These are phyloP conservation scores for Cheumatopsyche charites DNA, from an alignment of 1,140 invertebrate genomes.

Conservation along the genomic window DNA sequence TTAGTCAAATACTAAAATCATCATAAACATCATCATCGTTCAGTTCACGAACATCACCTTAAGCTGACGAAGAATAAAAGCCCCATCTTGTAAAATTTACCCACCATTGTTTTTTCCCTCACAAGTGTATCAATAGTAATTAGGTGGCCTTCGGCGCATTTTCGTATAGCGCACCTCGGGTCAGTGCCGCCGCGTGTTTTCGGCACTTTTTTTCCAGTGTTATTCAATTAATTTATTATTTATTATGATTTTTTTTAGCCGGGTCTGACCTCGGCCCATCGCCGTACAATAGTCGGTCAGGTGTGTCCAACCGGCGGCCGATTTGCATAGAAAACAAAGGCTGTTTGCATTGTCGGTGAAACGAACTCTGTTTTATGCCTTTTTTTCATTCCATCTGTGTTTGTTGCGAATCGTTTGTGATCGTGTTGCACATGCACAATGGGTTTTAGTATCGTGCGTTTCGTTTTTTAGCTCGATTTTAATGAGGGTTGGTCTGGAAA, in stretches of 20 bases:
- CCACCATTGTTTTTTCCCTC: slow-evolving; percentile 23
- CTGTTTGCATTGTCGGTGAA: too few relatives aligned
- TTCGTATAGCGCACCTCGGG: neutral
- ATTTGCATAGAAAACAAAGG: slow-evolving; percentile 23
- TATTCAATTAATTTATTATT: neutral
- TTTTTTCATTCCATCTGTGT: neutral
- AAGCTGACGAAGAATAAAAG: slow-evolving; percentile 7
- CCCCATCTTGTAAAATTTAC: neutral
- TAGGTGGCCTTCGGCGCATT: slow-evolving; percentile 13
- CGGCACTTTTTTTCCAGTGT: too few relatives aligned
- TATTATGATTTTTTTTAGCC: slow-evolving; percentile 9
- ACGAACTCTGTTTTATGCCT: too few relatives aligned
- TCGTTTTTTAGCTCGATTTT: too few relatives aligned
- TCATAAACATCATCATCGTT: too few relatives aligned
- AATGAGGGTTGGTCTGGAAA: too few relatives aligned
- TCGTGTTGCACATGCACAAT: slow-evolving; percentile 14
- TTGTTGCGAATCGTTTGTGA: neutral
- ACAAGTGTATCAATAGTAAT: too few relatives aligned
- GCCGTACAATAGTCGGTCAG: slow-evolving; percentile 21
- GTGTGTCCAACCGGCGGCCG: slow-evolving; percentile 9
- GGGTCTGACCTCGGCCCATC: slow-evolving; percentile 8
- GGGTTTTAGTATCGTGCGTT: neutral
- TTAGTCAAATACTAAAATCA: too few relatives aligned
- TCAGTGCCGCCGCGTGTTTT: slow-evolving; percentile 8
- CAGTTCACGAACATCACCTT: too few relatives aligned